phyloP scores from a whole-genome alignment of 1,140 invertebrate species.

The Trachelipus rathkii region DNA sequence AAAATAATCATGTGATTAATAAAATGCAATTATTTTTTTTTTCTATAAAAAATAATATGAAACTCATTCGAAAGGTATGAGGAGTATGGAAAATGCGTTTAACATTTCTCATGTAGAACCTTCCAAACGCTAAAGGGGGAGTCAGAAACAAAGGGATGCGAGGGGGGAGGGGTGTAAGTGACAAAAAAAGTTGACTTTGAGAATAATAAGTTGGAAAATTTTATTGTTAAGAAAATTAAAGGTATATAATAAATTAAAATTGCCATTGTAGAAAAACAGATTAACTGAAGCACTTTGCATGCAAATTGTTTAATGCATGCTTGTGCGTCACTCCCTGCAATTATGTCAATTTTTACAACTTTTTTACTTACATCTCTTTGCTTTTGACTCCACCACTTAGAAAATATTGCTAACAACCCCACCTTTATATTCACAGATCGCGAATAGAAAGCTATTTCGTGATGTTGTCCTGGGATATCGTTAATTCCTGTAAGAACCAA shows the following conservation, averaged over 20 bases:
- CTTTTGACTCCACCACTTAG: neutral
- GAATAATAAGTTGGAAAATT: no score
- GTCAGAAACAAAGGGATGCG: no score
- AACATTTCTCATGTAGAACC: no score
- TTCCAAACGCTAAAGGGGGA: no score
- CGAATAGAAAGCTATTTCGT: slow-evolving; percentile 7
- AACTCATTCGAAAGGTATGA: no score
- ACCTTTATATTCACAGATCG: neutral
- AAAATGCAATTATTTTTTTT: no score
- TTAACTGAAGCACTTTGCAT: neutral
- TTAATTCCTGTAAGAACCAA: slow-evolving; percentile 32
- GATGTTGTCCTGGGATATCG: slow-evolving; percentile 39
- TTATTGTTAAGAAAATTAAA: neutral
- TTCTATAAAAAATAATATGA: no score
- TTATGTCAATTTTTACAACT: neutral
- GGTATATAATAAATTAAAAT: neutral
- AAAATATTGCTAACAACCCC: neutral
- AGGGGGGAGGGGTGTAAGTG: no score
- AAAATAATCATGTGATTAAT: no score
- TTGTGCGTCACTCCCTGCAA: neutral
- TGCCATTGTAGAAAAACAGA: neutral
- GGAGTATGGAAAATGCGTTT: no score
- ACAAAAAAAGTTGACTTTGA: no score
- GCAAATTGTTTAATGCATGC: neutral
- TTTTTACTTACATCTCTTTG: neutral